A percentile compares a stretch with the other conserved stretches of the same genome.
Evolutionary conservation across 1,140 invertebrate species (phyloP).

Genomic region (Daktulosphaira vitifoliae): DNA sequence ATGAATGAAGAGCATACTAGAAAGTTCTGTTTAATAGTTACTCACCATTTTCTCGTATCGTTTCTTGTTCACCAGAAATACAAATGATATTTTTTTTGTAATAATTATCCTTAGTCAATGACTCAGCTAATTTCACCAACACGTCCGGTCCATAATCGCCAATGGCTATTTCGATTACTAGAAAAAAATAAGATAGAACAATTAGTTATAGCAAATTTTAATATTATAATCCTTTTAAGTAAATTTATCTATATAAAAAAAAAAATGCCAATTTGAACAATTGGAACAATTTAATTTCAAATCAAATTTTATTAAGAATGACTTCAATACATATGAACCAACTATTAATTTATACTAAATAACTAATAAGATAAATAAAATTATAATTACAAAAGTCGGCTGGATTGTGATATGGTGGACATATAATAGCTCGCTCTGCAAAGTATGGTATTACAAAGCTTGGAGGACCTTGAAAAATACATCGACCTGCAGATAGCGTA

Average conservation of each 20-base stretch:
- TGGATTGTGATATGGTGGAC: slow-evolving; percentile 59
- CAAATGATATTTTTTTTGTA: neutral
- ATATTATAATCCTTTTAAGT: too few species aligned
- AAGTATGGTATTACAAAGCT: slow-evolving; percentile 51
- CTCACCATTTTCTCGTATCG: neutral
- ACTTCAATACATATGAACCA: too few species aligned
- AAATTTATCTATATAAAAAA: too few species aligned
- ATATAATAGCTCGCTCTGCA: slow-evolving; percentile 48
- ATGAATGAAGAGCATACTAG: too few species aligned
- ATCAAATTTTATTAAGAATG: too few species aligned
- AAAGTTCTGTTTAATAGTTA: too few species aligned
- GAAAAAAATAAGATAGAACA: too few species aligned
- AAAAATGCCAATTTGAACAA: too few species aligned
- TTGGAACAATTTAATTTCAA: too few species aligned
- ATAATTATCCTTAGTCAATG: neutral
- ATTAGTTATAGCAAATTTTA: too few species aligned
- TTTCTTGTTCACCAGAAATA: neutral
- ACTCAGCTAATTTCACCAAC: neutral
- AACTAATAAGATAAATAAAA: slow-evolving; percentile 3
- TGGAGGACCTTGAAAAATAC: slow-evolving; percentile 52
- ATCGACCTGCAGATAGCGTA: slow-evolving; percentile 53
- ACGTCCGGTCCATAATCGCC: slow-evolving; percentile 57
- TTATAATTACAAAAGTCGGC: slow-evolving; percentile 53
- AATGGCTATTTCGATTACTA: slow-evolving; percentile 69
- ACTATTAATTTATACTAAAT: too few species aligned